Base-by-base conservation (phyloP, 2,113 vertebrate species). In the Podarcis raffonei region DNA sequence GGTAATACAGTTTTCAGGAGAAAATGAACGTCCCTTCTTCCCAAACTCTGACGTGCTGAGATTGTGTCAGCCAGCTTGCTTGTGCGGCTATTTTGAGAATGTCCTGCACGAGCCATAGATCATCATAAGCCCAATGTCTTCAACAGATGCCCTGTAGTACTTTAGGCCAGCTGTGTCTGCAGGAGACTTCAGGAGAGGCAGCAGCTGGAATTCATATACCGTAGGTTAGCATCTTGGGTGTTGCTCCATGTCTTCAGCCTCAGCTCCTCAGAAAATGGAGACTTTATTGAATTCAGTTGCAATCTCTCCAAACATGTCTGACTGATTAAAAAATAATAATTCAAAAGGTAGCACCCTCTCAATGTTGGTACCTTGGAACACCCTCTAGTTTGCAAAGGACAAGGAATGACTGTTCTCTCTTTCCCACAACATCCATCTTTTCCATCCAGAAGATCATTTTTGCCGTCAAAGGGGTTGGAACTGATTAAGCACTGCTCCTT, bases 1-100 rank as follows among this genome's bases (percentile, higher is more conserved):
- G 3, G 6, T 25, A 25, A 75, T 75, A 20, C 4, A 25, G 11
- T 37, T 76, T 85, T 37, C 32, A 0, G 0, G n/a, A n/a, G 0
- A 32, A 25, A 37, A 27, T n/a, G 42, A 25, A 12, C 0, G n/a
- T 0, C 3, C 32, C 15, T 9, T 0, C 15, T 1, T 66, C 3
- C 72, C 0, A 12, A 79, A 15, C 39, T 9, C n/a, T 27, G 35
- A 39, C 3, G 4, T 35, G 11, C 0, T 0, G 16, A 4, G 23
- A 37, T 8, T 18, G 20, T 79, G 30, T 6, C 3, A 57, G 32
- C 42, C 53, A 32, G 30, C 53, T 83, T 88, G 65, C 80, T 59
- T 39, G 53, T 77, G 74, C 27, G 25, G 74, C 74, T 83, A 74
- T 82, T 65, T 30, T 42, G 32, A 32, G 23, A 85, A 13, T 84